phyloP scores from a whole-genome alignment of 53 echinoderm and acorn worm genomes.

The Hippasteria phrygiana region DNA sequence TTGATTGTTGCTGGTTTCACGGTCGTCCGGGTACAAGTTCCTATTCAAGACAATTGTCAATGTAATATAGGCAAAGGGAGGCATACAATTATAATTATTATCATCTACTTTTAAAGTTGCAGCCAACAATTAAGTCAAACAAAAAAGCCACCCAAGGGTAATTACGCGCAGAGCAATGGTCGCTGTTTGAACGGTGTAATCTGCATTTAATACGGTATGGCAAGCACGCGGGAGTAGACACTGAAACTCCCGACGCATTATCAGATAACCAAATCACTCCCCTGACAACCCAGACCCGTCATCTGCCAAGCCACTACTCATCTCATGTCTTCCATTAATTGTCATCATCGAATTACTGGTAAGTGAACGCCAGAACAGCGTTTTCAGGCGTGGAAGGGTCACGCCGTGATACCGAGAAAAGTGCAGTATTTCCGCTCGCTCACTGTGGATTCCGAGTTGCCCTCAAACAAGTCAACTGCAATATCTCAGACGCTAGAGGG shows the following conservation, averaged over 20 bases:
- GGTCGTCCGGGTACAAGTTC: no score
- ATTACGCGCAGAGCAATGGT: neutral
- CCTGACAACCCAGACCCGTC: slow-evolving; percentile 26
- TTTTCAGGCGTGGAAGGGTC: neutral
- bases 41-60: no score
- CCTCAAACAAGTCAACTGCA: neutral
- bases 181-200: neutral
- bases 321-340: slow-evolving; percentile 23
- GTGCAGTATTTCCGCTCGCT: neutral
- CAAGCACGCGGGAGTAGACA: neutral
- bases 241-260: neutral
- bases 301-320: slow-evolving; percentile 1
- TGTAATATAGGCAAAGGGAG: no score
- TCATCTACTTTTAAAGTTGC: no score
- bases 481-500: neutral
- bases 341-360: slow-evolving; percentile 20
- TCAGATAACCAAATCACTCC: slow-evolving; percentile 22
- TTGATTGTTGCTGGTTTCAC: no score
- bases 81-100: no score
- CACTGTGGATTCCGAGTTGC: neutral
- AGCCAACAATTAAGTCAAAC: no score
- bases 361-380: neutral
- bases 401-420: neutral
- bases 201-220: neutral
- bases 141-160: neutral